These are phyloP conservation scores for Pelosia muscerda DNA, from an alignment of 2,888 invertebrate genomes.

Conservation along the genomic window DNA sequence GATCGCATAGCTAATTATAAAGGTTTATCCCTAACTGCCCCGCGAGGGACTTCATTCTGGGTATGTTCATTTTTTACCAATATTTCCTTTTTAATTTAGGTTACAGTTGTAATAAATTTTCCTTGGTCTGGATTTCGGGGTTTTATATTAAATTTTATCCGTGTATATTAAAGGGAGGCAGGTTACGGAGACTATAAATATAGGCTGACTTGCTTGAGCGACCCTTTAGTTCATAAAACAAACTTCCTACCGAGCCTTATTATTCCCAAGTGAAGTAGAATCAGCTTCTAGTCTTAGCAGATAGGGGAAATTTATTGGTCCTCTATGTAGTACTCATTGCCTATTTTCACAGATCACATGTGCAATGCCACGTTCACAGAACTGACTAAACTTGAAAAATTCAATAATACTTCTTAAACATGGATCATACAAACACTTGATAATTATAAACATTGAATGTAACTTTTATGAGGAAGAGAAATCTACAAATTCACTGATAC, in stretches of 20 bases:
- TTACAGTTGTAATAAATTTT: slow-evolving; percentile 46
- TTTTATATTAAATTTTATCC: slow-evolving; percentile 19
- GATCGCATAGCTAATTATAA: slow-evolving; percentile 50
- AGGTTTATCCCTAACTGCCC: slow-evolving; percentile 44
- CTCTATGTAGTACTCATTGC: not conserved
- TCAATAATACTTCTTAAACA: too few relatives aligned
- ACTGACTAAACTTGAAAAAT: too few relatives aligned
- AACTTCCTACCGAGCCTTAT: slow-evolving; percentile 10
- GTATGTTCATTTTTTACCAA: slow-evolving; percentile 44
- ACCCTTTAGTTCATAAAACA: slow-evolving; percentile 8
- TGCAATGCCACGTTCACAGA: too few relatives aligned
- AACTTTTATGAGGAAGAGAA: too few relatives aligned
- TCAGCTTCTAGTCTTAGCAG: not conserved
- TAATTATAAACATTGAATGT: too few relatives aligned
- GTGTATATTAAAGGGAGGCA: slow-evolving; percentile 11
- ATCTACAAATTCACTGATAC: too few relatives aligned
- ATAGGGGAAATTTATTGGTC: not conserved
- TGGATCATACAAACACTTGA: too few relatives aligned
- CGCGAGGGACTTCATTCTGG: slow-evolving; percentile 39
- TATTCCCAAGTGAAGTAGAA: slow-evolving; percentile 5
- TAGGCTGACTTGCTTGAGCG: slow-evolving; percentile 10
- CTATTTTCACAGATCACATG: too few relatives aligned
- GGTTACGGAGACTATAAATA: slow-evolving; percentile 13
- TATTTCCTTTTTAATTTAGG: slow-evolving; percentile 45
- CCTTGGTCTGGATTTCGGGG: slow-evolving; percentile 25